phyloP scores from a whole-genome alignment of 1,140 invertebrate species.

The Pomacea maculata region DNA sequence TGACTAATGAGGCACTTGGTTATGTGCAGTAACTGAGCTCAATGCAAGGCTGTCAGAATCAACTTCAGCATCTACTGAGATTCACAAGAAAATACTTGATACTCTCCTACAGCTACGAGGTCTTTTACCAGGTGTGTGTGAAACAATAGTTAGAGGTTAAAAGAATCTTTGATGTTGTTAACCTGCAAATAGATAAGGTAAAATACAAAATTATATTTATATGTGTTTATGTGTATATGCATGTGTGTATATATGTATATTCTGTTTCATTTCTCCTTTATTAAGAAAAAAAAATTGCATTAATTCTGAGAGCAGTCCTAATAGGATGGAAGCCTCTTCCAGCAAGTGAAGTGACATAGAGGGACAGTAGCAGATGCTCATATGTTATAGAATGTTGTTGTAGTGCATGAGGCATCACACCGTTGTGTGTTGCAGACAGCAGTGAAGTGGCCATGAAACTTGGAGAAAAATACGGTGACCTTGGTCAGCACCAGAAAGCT shows the following conservation, averaged over 20 bases:
- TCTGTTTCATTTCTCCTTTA: background rate
- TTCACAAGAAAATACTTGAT: conserved; percentile 26
- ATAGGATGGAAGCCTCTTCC: background rate
- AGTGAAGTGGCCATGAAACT: conserved; percentile 49
- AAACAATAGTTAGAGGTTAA: no score
- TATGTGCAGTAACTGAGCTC: conserved; percentile 19
- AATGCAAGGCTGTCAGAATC: conserved; percentile 12
- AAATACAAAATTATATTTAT: background rate
- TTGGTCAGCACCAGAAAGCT: conserved; percentile 32
- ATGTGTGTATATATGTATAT: background rate
- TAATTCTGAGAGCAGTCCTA: no score
- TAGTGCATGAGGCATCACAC: background rate
- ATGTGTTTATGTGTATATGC: no score
- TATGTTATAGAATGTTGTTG: background rate
- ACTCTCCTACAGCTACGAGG: conserved; percentile 30
- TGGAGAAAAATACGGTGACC: conserved; percentile 38
- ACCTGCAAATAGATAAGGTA: background rate
- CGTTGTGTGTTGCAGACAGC: conserved; percentile 37
- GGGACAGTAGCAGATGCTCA: background rate
- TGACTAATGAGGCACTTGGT: no score
- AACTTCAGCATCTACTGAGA: background rate
- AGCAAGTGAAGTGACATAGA: background rate
- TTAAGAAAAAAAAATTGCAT: no score
- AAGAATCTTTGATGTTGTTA: background rate
- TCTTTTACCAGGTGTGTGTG: conserved; percentile 39